phyloP scores from a whole-genome alignment of 2,797 vertebrate genomes.

The Sebastiscus albofasciatus region DNA sequence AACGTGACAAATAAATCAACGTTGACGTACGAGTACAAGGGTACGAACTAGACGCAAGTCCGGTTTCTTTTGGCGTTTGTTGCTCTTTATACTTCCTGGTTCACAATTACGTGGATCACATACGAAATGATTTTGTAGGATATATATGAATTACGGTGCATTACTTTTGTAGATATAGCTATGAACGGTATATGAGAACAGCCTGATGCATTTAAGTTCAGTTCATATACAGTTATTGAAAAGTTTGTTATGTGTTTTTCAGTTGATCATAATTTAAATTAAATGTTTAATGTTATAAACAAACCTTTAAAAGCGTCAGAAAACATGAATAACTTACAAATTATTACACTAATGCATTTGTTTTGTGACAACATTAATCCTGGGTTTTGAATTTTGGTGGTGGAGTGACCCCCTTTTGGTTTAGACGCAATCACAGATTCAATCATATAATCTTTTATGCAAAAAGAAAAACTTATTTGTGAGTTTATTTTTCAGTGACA shows the following conservation, averaged over 20 bases:
- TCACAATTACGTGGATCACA: too few relatives aligned
- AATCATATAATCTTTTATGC: background rate
- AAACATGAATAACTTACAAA: background rate
- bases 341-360: background rate
- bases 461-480: constrained; percentile 8
- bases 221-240: background rate
- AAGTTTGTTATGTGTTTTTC: background rate
- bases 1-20: too few relatives aligned
- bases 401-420: background rate
- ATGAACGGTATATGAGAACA: fast-evolving
- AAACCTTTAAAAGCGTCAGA: background rate
- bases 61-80: background rate
- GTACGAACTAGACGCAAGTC: too few relatives aligned
- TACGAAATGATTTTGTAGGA: too few relatives aligned
- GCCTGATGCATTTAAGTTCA: background rate
- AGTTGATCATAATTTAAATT: background rate
- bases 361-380: background rate
- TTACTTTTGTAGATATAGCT: too few relatives aligned
- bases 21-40: fast-evolving
- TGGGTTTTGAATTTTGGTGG: background rate
- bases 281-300: background rate
- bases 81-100: background rate
- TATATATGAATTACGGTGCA: fast-evolving
- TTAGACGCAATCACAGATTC: background rate
- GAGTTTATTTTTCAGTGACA: constrained; percentile 27